Percentiles rank a stretch among this genome's conserved stretches.
Conservation (phyloP, 2,113 vertebrate genomes). For the Guaruba guarouba region DNA sequence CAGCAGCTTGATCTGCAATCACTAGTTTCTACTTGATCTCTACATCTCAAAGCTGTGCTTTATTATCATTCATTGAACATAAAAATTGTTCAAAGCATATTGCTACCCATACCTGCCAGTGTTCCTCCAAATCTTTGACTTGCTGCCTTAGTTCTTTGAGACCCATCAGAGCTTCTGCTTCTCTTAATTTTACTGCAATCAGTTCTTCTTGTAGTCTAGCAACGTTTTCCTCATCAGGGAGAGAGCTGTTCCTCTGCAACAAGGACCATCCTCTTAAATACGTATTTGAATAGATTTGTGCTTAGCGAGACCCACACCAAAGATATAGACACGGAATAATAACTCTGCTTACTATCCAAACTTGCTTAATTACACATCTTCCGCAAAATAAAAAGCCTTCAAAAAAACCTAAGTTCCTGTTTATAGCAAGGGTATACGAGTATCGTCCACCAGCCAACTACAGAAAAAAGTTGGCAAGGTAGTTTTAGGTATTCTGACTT, state of each 20-base stretch:
- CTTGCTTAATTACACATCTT: not conserved
- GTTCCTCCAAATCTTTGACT: slow-evolving; percentile 91
- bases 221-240: slow-evolving; percentile 97
- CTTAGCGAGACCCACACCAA: not conserved
- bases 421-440: not conserved
- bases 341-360: not conserved
- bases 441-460: not conserved
- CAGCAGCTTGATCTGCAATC: not conserved
- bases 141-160: slow-evolving; percentile 93
- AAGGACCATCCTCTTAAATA: slow-evolving; percentile 48
- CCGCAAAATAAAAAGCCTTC: not conserved
- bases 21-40: not conserved
- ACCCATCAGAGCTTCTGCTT: slow-evolving; percentile 90
- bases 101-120: slow-evolving; percentile 89
- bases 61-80: not conserved
- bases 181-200: slow-evolving; percentile 92
- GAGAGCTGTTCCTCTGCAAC: slow-evolving; percentile 87
- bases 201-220: slow-evolving; percentile 93
- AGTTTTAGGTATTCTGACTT: not conserved
- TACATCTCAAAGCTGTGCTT: not conserved
- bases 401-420: not conserved
- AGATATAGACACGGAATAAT: not conserved
- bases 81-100: not conserved
- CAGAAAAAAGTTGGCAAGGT: not conserved
- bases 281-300: not conserved